These are phyloP conservation scores for Ptychadena robeensis DNA, from an alignment of 2,797 vertebrate genomes.

Conservation along the genomic window DNA sequence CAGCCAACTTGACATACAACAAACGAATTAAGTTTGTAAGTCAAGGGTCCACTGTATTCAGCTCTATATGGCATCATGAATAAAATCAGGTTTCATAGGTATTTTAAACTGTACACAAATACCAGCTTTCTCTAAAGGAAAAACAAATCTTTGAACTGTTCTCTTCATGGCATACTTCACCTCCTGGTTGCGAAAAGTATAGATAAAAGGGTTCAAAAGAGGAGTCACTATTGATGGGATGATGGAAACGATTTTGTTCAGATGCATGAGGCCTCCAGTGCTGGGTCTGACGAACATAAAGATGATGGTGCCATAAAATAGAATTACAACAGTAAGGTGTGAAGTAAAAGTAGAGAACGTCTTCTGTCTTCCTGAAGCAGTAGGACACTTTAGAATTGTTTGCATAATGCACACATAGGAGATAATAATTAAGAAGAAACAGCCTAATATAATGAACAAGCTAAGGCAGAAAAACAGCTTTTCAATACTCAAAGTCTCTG, in stretches of 20 bases:
- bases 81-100: too few relatives aligned
- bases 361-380: not conserved
- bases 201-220: conserved; percentile 50
- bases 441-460: conserved; percentile 47
- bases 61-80: too few relatives aligned
- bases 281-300: conserved; percentile 47
- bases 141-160: conserved; percentile 1
- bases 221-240: conserved; percentile 43
- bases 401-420: conserved; percentile 37
- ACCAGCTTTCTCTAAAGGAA: not conserved
- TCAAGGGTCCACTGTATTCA: too few relatives aligned
- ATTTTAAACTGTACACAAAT: too few relatives aligned
- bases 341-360: conserved; percentile 48
- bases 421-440: conserved; percentile 28
- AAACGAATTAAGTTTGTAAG: too few relatives aligned
- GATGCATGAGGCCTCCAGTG: not conserved
- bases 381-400: not conserved
- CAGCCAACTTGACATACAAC: too few relatives aligned
- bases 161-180: conserved; percentile 18
- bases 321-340: conserved; percentile 35
- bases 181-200: conserved; percentile 38
- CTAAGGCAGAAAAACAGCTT: conserved; percentile 32
- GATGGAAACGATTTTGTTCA: conserved; percentile 47
- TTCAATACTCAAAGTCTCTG: conserved; percentile 50
- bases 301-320: conserved; percentile 43